These are phyloP conservation scores for Lasioglossum oenotherae DNA, from an alignment of 2,888 invertebrate genomes.

Conservation along the genomic window DNA sequence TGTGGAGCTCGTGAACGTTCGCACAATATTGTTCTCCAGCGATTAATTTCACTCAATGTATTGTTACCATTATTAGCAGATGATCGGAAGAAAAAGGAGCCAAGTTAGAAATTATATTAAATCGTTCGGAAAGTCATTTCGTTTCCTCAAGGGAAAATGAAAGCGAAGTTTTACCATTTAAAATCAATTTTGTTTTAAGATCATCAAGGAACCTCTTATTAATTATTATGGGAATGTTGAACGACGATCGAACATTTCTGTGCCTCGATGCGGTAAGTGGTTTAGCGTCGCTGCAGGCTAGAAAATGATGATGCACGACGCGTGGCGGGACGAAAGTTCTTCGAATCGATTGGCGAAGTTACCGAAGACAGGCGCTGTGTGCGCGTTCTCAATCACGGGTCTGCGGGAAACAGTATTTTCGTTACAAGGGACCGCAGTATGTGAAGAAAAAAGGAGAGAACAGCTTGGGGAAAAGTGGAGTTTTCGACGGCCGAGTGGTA, in stretches of 20 bases:
- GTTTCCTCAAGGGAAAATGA: too few relatives aligned
- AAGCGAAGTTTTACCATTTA: too few relatives aligned
- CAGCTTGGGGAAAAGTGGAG: neutral
- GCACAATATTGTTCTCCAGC: neutral
- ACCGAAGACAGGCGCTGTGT: neutral
- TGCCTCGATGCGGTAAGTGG: neutral
- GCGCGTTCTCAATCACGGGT: conserved; percentile 38
- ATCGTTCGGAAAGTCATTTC: too few relatives aligned
- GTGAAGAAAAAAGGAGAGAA: neutral
- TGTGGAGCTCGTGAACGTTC: neutral
- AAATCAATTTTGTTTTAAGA: too few relatives aligned
- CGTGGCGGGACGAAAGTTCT: conserved; percentile 5
- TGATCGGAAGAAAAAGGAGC: too few relatives aligned
- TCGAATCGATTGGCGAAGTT: conserved; percentile 13
- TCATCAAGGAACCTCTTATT: neutral
- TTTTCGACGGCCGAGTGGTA: conserved; percentile 19
- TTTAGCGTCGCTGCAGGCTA: neutral
- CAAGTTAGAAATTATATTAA: too few relatives aligned
- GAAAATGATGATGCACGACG: neutral
- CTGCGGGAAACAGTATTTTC: conserved; percentile 27
- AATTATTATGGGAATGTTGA: neutral
- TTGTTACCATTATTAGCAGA: neutral
- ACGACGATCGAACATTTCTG: neutral
- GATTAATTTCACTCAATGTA: neutral
- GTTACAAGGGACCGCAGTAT: conserved; percentile 4